Evolutionary conservation across 1,140 invertebrate species (phyloP).

Genomic region (Phymorhynchus buccinoides): DNA sequence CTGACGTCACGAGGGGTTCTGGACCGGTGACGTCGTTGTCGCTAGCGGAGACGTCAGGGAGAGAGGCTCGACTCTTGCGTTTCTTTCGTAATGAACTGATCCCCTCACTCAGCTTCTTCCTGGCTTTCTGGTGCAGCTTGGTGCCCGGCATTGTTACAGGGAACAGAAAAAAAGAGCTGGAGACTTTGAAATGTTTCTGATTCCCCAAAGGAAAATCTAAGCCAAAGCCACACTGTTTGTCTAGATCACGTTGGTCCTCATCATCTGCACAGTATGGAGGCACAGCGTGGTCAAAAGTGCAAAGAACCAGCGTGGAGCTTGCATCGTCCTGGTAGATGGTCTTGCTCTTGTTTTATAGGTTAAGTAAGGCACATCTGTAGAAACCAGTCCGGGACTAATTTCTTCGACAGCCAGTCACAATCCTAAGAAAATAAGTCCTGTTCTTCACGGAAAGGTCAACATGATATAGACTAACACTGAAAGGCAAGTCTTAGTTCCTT

Average conservation of each 20-base stretch:
- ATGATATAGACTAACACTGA: too few species aligned
- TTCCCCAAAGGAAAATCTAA: not conserved
- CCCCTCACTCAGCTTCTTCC: conserved; percentile 36
- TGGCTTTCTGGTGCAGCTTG: conserved; percentile 19
- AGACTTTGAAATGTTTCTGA: not conserved
- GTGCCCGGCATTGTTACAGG: not conserved
- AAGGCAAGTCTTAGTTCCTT: too few species aligned
- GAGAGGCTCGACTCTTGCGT: not conserved
- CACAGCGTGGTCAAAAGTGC: not conserved
- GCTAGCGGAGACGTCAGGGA: not conserved
- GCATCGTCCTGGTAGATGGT: too few species aligned
- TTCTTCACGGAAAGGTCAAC: too few species aligned
- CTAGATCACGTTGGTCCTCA: not conserved
- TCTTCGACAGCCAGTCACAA: too few species aligned
- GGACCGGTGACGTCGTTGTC: not conserved
- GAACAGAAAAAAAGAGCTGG: not conserved
- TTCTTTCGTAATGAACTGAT: conserved; percentile 29
- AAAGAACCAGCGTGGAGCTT: not conserved
- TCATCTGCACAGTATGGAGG: not conserved
- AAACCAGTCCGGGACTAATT: too few species aligned
- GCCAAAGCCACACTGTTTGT: not conserved
- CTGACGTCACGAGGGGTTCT: not conserved
- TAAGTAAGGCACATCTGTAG: too few species aligned
- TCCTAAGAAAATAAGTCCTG: too few species aligned
- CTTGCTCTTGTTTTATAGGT: too few species aligned